phyloP scores from a whole-genome alignment of 2,797 vertebrate genomes.

The Triplophysa bombifrons region DNA sequence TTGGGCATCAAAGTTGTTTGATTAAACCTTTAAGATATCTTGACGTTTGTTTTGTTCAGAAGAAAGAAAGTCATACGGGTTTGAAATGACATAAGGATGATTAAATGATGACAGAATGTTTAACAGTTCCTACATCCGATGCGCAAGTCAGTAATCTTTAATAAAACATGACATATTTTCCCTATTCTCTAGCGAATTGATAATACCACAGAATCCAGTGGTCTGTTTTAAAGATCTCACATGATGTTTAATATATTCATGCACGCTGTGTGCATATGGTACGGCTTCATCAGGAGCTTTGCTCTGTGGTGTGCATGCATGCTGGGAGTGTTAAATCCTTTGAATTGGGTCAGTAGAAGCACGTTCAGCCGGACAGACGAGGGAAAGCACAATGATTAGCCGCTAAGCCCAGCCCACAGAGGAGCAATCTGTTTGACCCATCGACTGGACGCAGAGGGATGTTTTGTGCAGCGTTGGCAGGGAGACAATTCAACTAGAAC shows the following conservation, averaged over 20 bases:
- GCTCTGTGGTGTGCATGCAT: slow-evolving; percentile 53
- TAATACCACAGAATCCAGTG: background rate
- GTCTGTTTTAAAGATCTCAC: background rate
- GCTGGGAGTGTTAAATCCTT: slow-evolving; percentile 69
- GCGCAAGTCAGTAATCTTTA: background rate
- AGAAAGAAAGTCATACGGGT: too few species aligned
- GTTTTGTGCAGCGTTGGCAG: slow-evolving; percentile 21
- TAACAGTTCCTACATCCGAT: too few species aligned
- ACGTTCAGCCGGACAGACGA: slow-evolving; percentile 67
- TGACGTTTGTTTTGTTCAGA: too few species aligned
- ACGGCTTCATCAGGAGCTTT: background rate
- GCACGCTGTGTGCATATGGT: background rate
- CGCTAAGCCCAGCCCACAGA: slow-evolving; percentile 73
- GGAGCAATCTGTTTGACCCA: slow-evolving; percentile 64
- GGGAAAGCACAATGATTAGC: slow-evolving; percentile 78
- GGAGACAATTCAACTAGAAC: slow-evolving; percentile 18
- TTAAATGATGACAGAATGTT: too few species aligned
- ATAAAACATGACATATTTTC: background rate
- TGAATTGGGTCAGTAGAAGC: slow-evolving; percentile 78
- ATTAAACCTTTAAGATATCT: too few species aligned
- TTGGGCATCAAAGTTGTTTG: too few species aligned
- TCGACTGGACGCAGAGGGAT: slow-evolving; percentile 20
- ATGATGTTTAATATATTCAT: background rate
- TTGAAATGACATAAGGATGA: too few species aligned
- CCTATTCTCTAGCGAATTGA: background rate